These are phyloP conservation scores for Chloroceryle inda DNA, from an alignment of 2,797 vertebrate genomes.

Conservation along the genomic window DNA sequence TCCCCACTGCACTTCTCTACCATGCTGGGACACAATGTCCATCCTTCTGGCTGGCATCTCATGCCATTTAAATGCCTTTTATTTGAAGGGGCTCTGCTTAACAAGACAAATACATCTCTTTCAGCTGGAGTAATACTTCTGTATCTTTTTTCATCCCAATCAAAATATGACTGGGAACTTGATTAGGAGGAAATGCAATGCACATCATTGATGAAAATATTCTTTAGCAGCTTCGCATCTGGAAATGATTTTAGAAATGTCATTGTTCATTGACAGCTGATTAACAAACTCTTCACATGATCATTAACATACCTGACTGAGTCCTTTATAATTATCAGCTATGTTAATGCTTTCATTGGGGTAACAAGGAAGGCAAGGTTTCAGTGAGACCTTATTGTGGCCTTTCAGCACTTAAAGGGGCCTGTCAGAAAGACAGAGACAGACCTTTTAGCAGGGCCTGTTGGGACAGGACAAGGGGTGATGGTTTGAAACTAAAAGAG, in stretches of 20 bases:
- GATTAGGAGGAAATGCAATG: conserved; percentile 18
- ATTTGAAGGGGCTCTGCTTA: background rate
- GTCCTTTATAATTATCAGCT: background rate
- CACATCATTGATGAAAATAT: background rate
- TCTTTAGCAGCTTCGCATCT: background rate
- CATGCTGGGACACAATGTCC: background rate
- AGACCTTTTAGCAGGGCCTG: background rate
- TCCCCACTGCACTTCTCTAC: background rate
- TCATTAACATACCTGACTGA: conserved; percentile 9
- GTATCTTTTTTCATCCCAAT: background rate
- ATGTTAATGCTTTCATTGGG: background rate
- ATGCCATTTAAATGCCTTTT: background rate
- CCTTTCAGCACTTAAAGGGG: background rate
- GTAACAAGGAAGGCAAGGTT: background rate
- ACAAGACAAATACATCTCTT: background rate
- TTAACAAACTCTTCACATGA: background rate
- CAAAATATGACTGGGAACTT: background rate
- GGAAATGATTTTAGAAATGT: background rate
- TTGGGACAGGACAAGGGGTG: background rate
- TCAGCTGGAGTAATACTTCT: background rate
- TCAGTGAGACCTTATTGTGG: background rate
- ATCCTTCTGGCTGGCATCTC: background rate
- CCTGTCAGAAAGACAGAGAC: background rate
- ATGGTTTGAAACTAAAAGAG: background rate
- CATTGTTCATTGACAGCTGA: background rate